Conservation (phyloP, 2,888 invertebrate species). For the Polydrusus pterygomalis region DNA sequence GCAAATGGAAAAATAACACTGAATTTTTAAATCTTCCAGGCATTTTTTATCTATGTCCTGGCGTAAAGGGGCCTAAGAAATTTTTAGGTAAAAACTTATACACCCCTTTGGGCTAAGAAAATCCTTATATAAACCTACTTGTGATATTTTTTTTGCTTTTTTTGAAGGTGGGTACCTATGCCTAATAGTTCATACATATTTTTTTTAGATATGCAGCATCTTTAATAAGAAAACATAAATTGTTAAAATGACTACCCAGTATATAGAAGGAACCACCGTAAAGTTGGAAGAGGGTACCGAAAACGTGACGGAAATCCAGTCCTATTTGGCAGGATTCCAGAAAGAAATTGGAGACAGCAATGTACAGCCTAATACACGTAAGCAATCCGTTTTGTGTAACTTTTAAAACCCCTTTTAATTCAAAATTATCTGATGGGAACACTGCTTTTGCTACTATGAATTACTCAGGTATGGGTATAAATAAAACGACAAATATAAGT, state of each 20-base stretch:
- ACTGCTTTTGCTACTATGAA: too few relatives aligned
- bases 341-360: slow-evolving; percentile 81
- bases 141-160: too few relatives aligned
- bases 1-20: too few relatives aligned
- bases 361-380: slow-evolving; percentile 15
- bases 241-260: slow-evolving; percentile 68
- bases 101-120: too few relatives aligned
- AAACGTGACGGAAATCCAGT: slow-evolving; percentile 82
- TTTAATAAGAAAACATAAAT: slow-evolving; percentile 31
- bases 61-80: too few relatives aligned
- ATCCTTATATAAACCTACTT: too few relatives aligned
- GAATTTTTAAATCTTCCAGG: too few relatives aligned
- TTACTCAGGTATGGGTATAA: too few relatives aligned
- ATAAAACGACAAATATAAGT: neutral
- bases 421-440: too few relatives aligned
- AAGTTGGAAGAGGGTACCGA: slow-evolving; percentile 72
- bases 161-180: too few relatives aligned
- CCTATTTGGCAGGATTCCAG: slow-evolving; percentile 87
- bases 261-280: slow-evolving; percentile 68
- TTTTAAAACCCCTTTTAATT: neutral
- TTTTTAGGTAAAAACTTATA: too few relatives aligned
- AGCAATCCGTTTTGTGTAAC: neutral
- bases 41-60: too few relatives aligned
- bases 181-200: neutral
- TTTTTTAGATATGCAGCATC: neutral